Evolutionary conservation across 1,140 invertebrate genomes (phyloP), one percentile per base, ranked within the genome.

Genomic region (Cataglyphis hispanica): DNA sequence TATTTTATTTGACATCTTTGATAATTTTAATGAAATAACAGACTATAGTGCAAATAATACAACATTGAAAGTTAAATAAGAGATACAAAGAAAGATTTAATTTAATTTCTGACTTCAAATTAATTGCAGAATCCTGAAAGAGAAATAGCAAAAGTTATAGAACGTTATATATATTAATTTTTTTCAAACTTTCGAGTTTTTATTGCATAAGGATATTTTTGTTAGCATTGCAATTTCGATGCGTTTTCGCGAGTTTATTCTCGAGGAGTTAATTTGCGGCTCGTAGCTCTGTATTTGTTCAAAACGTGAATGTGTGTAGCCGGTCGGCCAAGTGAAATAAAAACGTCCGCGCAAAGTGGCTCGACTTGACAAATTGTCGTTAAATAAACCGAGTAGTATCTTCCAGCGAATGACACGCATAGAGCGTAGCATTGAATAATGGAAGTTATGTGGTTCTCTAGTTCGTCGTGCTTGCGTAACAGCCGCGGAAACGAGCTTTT

Each of bases 331-430:
- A 34, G 19, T 37, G 56, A 74, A 83, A 83, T 83, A 83, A 83
- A 83, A 83, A 83, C 56, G 67, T 56, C 27, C 78, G 34, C 37
- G 53, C 27, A 27, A 83, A 83, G 37, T 61, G 78, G 31, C 31
- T 56, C 60, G 53, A 56, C 67, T 83, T 83, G 78, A 74, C 78
- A 83, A 83, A 83, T 83, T 83, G 78, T 83, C 78, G 78, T 60
- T 83, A 69, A 83, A 83, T 83, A 83, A 83, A 72, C 78, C 78
- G 67, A 74, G 78, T 72, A 72, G 67, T 83, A 60, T 56, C 78
- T 61, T 31, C 78, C 60, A 67, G 37, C 78, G 78, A 83, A 83
- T 74, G 78, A 83, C 78, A 37, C 22, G 67, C 53, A 40, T 53
- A 72, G 46, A 50, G 53, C 78, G 37, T 46, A 83, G 37, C 78